A percentile compares a stretch with the other conserved stretches of the same genome.
These are phyloP conservation scores for Heterodera schachtii DNA, from an alignment of 1,140 invertebrate species.

Conservation along the genomic window DNA sequence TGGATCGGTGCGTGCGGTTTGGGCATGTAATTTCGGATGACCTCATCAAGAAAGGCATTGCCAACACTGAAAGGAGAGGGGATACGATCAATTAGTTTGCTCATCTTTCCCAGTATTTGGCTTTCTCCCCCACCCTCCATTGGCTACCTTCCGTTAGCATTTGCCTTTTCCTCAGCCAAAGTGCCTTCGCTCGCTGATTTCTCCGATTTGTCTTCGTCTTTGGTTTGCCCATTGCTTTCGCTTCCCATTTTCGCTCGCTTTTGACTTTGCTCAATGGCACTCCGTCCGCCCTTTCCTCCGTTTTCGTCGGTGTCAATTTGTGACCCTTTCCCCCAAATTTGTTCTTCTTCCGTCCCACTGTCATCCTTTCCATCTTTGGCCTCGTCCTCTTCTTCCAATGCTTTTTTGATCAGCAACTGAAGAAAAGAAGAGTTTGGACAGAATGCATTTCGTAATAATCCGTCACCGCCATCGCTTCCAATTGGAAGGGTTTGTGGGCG, in stretches of 20 bases:
- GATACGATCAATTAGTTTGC: not conserved
- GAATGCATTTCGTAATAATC: too few species aligned
- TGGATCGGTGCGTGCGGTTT: conserved; percentile 8
- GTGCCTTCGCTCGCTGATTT: not conserved
- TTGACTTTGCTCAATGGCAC: not conserved
- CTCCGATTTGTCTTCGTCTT: not conserved
- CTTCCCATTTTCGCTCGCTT: not conserved
- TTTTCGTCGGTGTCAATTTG: not conserved
- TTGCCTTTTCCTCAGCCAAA: conserved; percentile 6
- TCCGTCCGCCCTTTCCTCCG: too few species aligned
- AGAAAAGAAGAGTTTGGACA: not conserved
- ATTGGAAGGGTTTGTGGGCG: conserved; percentile 17
- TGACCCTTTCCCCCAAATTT: not conserved
- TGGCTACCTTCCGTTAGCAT: not conserved
- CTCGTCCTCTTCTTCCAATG: conserved; percentile 14
- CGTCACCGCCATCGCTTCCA: conserved; percentile 25
- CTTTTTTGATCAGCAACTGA: conserved; percentile 22
- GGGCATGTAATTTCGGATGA: conserved; percentile 26
- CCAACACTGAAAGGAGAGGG: not conserved
- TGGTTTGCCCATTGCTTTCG: not conserved
- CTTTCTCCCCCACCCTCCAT: not conserved
- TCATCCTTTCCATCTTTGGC: not conserved
- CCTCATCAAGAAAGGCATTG: conserved; percentile 10
- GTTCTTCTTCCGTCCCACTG: not conserved
- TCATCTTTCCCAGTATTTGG: too few species aligned